phyloP scores from a whole-genome alignment of 2,888 invertebrate genomes.

The Drosophila pseudotalamancana region DNA sequence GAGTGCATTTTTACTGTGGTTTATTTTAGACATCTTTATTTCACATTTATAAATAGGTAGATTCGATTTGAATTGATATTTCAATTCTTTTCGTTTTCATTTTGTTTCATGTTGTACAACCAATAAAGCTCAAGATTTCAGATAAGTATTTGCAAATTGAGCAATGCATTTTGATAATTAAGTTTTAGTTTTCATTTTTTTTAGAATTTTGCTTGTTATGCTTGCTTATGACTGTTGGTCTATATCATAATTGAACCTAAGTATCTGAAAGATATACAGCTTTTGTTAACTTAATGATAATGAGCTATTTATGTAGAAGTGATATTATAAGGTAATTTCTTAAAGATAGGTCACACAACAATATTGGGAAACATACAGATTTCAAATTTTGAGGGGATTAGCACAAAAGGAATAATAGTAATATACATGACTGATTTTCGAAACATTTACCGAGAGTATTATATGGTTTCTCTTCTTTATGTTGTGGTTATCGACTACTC shows the following conservation, averaged over 20 bases:
- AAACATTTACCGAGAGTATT: slow-evolving; percentile 16
- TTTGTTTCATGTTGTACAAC: slow-evolving; percentile 55
- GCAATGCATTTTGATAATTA: slow-evolving; percentile 31
- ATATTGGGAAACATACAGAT: slow-evolving; percentile 46
- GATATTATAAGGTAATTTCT: slow-evolving; percentile 25
- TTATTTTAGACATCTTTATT: slow-evolving; percentile 61
- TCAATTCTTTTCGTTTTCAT: slow-evolving; percentile 31
- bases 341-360: slow-evolving; percentile 36
- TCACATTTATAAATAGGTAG: slow-evolving; percentile 72
- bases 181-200: slow-evolving; percentile 1
- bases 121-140: slow-evolving; percentile 61
- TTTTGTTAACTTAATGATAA: slow-evolving; percentile 10
- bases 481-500: not conserved
- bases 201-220: not conserved
- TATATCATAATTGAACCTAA: not conserved
- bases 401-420: slow-evolving; percentile 31
- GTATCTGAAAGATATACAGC: slow-evolving; percentile 4
- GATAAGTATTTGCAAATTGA: slow-evolving; percentile 50
- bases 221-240: too few species aligned
- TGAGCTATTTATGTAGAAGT: slow-evolving; percentile 24
- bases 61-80: slow-evolving; percentile 52
- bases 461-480: slow-evolving; percentile 4
- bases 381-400: slow-evolving; percentile 11
- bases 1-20: slow-evolving; percentile 7
- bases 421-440: slow-evolving; percentile 23